Evolutionary conservation across 1,140 invertebrate genomes (phyloP).

Genomic region (Leptinotarsa texana): DNA sequence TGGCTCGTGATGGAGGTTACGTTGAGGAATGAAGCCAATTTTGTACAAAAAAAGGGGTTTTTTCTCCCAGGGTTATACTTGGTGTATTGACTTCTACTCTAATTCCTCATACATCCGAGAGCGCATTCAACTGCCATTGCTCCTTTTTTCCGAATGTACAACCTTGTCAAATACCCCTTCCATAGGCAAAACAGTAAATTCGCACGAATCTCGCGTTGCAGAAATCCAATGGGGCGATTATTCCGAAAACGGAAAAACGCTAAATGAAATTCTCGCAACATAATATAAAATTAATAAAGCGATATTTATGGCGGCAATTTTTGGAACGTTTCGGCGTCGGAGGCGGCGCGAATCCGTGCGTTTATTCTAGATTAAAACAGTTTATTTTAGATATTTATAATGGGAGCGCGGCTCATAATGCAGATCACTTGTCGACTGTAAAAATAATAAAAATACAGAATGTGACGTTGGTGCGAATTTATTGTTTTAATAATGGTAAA

Average conservation of each 20-base stretch:
- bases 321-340: constrained; percentile 47
- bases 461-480: constrained; percentile 54
- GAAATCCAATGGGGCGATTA: not conserved
- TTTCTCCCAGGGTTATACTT: too few relatives aligned
- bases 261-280: constrained; percentile 50
- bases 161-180: not conserved
- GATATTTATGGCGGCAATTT: constrained; percentile 54
- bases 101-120: too few relatives aligned
- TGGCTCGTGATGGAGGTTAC: too few relatives aligned
- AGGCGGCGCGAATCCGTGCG: constrained; percentile 47
- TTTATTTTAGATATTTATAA: constrained; percentile 58
- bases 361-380: constrained; percentile 57
- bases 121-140: too few relatives aligned
- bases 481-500: constrained; percentile 58
- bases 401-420: constrained; percentile 52
- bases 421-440: constrained; percentile 54
- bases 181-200: not conserved
- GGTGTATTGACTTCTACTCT: too few relatives aligned
- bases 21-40: too few relatives aligned
- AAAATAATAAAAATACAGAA: constrained; percentile 54
- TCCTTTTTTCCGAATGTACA: too few relatives aligned
- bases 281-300: constrained; percentile 41
- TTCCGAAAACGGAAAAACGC: constrained; percentile 18
- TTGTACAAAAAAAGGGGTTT: too few relatives aligned
- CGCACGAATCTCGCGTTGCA: not conserved